Evolutionary conservation across 2,113 vertebrate species (phyloP).

Genomic region (Tympanuchus pallidicinctus): DNA sequence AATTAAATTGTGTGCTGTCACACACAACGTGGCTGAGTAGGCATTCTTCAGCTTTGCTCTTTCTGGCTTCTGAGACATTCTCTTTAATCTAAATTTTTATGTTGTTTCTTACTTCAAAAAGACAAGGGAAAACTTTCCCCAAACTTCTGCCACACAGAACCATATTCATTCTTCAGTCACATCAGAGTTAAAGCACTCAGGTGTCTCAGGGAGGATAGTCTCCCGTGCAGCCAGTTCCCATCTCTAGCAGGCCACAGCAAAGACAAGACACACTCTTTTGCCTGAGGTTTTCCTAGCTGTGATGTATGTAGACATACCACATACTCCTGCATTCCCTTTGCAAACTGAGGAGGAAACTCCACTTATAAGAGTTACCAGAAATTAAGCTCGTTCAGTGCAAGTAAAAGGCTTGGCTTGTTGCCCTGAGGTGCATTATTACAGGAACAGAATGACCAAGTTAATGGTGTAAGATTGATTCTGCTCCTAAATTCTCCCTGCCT

Average conservation of each 20-base stretch:
- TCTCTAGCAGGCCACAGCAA: background rate
- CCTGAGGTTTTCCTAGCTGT: background rate
- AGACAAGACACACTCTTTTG: background rate
- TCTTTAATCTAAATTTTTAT: background rate
- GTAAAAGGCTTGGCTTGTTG: background rate
- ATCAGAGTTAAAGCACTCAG: background rate
- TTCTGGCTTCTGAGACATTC: background rate
- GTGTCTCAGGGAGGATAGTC: background rate
- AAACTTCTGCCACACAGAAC: background rate
- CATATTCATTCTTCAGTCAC: background rate
- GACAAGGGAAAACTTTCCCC: background rate
- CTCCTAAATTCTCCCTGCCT: background rate
- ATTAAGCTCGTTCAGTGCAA: background rate
- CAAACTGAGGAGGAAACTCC: background rate
- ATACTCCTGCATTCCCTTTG: background rate
- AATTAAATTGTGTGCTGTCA: background rate
- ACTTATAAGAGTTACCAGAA: background rate
- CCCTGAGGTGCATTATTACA: background rate
- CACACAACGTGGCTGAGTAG: background rate
- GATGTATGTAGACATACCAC: accelerated
- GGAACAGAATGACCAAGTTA: background rate
- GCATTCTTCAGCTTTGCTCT: background rate
- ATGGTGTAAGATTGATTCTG: background rate
- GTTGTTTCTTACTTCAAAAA: background rate
- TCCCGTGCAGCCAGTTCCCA: background rate